Base-by-base conservation (phyloP, 2,113 vertebrate genomes). In the Oceanites oceanicus region DNA sequence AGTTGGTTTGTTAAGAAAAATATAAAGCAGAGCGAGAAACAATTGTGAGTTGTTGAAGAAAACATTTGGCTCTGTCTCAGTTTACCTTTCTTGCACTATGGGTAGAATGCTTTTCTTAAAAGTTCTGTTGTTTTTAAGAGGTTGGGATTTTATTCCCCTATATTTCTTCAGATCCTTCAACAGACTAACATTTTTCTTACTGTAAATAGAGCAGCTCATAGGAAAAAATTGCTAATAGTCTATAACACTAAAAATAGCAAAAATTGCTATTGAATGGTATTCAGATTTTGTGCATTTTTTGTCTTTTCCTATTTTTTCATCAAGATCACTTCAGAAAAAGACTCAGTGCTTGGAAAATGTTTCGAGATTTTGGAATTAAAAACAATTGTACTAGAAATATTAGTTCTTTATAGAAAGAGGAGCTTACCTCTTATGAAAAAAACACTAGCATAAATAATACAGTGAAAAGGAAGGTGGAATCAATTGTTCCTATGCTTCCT, bases 401-500 rank as follows among this genome's bases (percentile, higher is more conserved):
- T 83, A 78, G 25, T 45, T 92, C 45, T 67, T 90, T 77, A 76
- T 75, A 80, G 67, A 75, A 56, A 88, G 36, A 80, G 13, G 74
- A 52, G 19, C 72, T 94, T 96, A 44, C 68, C 25, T 79, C 26
- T 58, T 77, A 58, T 6, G 20, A 42, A 86, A 95, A 94, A 86
- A 81, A 72, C 9, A 2, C 23, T 52, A 38, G 50, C 63, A 87
- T 75, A 86, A 95, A 92, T 78, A 96, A 85, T 82, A 62, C n/a
- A 62, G 42, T 90, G 82, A 87, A 95, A 84, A 89, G 42, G 66
- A 89, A 70, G 58, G 66, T 9, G 38, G 52, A 92, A 40, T 78
- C 45, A 73, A 78, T 94, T 96, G 65, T 73, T 95, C 26, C 47
- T 84, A 10, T 63, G 20, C 44, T 92, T 96, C 49, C 36, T 77